Evolutionary conservation across 2,888 invertebrate species (phyloP), one percentile per base, ranked within the genome.

Genomic region (Tridacna gigas): DNA sequence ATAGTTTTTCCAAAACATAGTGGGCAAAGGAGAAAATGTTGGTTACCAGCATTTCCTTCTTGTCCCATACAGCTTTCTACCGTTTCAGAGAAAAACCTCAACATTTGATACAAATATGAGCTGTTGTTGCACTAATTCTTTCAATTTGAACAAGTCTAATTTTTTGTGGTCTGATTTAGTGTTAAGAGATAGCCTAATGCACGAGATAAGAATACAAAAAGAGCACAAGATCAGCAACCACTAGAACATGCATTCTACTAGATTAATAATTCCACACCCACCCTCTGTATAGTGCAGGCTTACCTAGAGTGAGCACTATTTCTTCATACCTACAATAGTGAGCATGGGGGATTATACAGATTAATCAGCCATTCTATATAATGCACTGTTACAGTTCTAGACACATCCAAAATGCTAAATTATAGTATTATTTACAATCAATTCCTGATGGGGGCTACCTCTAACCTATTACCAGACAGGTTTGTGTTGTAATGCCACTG

Each of bases 281-380:
- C 65, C 51, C 26, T n/a, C 56, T 20, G 56, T 56, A 20, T 63
- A 22, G 13, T 45, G 71, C 71, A 56, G 61, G 78, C 86, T 86
- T 86, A 86, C 86, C 86, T 86, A 86, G 74, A 60, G 69, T 45
- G 51, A 66, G 74, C 48, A 78, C 79, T 86, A 83, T 56, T 80
- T 80, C 87, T 79, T 87, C 81, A 87, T 26, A 87, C 87, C 87
- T 87, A 87, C 80, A 87, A 87, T 80, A 81, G 65, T 71, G 81
- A 82, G 77, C 67, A 37, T 37, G 60, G 77, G 56, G 71, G 20
- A 74, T 45, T 81, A 79, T 56, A 73, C n/a, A 37, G 37, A 37
- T 37, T 37, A 51, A 37, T 71, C 51, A 37, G 78, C 60, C 78
- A 78, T 20, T 65, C 73, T 56, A 9, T 56, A 20, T 11, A 56